These are phyloP conservation scores for Lamellibrachia luymesi DNA, from an alignment of 1,140 invertebrate species.

Conservation along the genomic window DNA sequence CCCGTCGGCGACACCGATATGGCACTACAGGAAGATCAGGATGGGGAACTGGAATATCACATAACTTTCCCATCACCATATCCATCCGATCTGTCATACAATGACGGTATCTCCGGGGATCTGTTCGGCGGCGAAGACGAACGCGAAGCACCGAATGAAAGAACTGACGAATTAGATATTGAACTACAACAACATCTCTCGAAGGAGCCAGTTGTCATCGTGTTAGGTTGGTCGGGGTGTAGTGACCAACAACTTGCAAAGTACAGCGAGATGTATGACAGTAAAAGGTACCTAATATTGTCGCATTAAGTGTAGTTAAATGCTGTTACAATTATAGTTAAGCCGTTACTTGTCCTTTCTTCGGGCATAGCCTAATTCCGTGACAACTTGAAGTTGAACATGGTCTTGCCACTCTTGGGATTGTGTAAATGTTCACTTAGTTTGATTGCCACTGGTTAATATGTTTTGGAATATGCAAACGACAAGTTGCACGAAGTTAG, in stretches of 20 bases:
- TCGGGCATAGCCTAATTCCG: no score
- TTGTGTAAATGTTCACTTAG: no score
- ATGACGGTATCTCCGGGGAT: background rate
- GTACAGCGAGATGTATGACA: constrained; percentile 76
- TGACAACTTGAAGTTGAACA: no score
- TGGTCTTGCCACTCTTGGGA: no score
- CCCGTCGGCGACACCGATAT: background rate
- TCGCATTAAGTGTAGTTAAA: background rate
- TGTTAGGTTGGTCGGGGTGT: constrained; percentile 78
- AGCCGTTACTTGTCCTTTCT: no score
- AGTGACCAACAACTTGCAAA: constrained; percentile 74
- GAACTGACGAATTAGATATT: background rate
- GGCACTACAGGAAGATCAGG: background rate
- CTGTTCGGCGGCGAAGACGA: constrained; percentile 7
- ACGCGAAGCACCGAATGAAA: background rate
- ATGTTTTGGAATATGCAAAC: no score
- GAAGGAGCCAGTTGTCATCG: constrained; percentile 66
- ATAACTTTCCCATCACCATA: constrained; percentile 1
- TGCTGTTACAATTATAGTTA: no score
- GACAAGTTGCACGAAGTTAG: no score
- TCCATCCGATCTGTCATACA: background rate
- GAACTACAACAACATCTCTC: constrained; percentile 15
- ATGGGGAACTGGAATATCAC: background rate
- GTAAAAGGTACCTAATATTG: constrained; percentile 64
- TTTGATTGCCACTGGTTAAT: no score